Base-by-base conservation (phyloP, 1,140 invertebrate species). In the Kradibia gibbosae region DNA sequence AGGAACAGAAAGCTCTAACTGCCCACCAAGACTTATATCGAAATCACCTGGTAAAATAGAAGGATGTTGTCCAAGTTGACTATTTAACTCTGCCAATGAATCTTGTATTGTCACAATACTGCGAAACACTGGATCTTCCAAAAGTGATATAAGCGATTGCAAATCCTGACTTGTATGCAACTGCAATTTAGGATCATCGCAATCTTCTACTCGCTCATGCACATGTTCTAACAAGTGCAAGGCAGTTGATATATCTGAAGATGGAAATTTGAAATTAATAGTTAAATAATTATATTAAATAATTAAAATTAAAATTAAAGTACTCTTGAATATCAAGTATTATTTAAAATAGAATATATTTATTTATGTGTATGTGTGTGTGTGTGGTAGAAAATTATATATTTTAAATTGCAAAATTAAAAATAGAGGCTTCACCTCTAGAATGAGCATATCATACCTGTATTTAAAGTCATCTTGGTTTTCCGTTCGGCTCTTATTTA, bases 61-160 rank as follows among this genome's bases (percentile, higher is more conserved):
- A 17, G 97, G 97, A 92, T 98, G 97, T 86, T 96, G 95, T 57
- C 93, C 93, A 57, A 97, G 92, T 89, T 97, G 96, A 53, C 93
- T 94, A 74, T 96, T 96, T 74, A 97, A 90, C 90, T 97, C 95
- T 50, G 93, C 93, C 53, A 97, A 90, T 0, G 96, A 97, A 89
- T 97, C 96, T 92, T 97, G 96, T 83, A 99, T 94, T 65, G 96
- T 97, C n/a, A 97, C 95, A 86, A 99, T 96, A 86, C 96, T 96
- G 78, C 95, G 94, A 86, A 99, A 96, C 53, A 99, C 95, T 13
- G 98, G 98, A 93, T 97, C 98, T 85, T 98, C 96, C 80, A 99
- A 89, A 60, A 99, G 93, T 78, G 94, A 95, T 84, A 99, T 95
- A 1, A 99, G 92, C 53, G 96, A 95, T 86, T 96, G 95, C 25